These are phyloP conservation scores for Calliopsis andreniformis DNA, from an alignment of 1,140 invertebrate genomes.

Conservation along the genomic window DNA sequence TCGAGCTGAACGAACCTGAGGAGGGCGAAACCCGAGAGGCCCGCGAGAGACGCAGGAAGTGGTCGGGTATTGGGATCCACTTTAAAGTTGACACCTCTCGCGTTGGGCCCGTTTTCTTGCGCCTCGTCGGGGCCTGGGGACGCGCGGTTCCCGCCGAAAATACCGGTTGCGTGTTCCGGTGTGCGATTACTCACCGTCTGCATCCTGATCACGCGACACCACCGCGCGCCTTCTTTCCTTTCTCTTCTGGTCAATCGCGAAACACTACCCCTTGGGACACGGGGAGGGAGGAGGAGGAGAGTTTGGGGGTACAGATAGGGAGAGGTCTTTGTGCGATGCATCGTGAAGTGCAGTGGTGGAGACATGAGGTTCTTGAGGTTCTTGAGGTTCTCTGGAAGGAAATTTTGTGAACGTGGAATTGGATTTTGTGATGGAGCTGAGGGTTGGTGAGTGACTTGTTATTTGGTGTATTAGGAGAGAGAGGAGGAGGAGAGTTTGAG, in stretches of 20 bases:
- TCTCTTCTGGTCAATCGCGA: conserved; percentile 26
- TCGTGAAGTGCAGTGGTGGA: too few relatives aligned
- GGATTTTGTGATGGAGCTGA: too few relatives aligned
- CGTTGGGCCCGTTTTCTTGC: conserved; percentile 30
- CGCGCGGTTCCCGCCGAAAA: conserved; percentile 28
- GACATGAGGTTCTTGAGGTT: too few relatives aligned
- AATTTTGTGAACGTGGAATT: too few relatives aligned
- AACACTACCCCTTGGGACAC: conserved; percentile 24
- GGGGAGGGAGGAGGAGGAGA: conserved; percentile 11
- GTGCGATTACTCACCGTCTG: conserved; percentile 50
- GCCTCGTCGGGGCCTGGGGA: conserved; percentile 15
- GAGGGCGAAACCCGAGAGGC: conserved; percentile 40
- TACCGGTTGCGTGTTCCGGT: conserved; percentile 54
- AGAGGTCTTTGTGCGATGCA: too few relatives aligned
- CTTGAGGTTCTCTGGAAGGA: too few relatives aligned
- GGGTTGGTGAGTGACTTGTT: too few relatives aligned
- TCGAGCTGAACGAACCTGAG: background rate
- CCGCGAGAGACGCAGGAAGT: conserved; percentile 28
- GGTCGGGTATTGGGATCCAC: conserved; percentile 48
- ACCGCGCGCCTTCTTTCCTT: conserved; percentile 27
- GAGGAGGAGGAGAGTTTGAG: too few relatives aligned
- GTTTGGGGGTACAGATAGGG: too few relatives aligned
- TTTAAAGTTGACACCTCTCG: conserved; percentile 54
- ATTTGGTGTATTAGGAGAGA: too few relatives aligned
- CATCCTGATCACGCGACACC: conserved; percentile 51